Percentiles rank a stretch among this genome's conserved stretches.
Evolutionary conservation across 2,113 vertebrate genomes (phyloP).

Genomic region (Equus quagga): DNA sequence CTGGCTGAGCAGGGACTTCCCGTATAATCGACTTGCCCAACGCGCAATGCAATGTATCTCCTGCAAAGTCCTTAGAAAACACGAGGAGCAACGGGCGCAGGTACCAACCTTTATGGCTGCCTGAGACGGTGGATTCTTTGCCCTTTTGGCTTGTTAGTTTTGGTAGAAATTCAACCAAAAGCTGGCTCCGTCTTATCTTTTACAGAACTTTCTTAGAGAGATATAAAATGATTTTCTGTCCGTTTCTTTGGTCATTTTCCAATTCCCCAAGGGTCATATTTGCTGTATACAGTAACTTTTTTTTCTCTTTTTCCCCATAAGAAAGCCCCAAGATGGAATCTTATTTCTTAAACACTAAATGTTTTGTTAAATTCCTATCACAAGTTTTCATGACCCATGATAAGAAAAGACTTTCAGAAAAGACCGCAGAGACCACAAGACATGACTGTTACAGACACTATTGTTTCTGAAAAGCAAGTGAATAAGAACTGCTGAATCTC

Average conservation of each 20-base stretch:
- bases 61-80: not conserved
- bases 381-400: not conserved
- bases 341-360: constrained; percentile 41
- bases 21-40: no score
- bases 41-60: not conserved
- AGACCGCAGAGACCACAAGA: not conserved
- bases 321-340: not conserved
- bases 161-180: not conserved
- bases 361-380: constrained; percentile 35
- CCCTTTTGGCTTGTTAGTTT: not conserved
- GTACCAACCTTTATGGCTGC: not conserved
- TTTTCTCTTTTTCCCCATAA: not conserved
- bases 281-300: not conserved
- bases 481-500: not conserved
- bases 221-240: not conserved
- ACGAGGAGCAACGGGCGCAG: not conserved
- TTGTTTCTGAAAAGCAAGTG: not conserved
- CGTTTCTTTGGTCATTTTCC: constrained; percentile 7
- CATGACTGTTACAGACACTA: not conserved
- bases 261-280: not conserved
- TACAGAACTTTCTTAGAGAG: not conserved
- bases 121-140: not conserved
- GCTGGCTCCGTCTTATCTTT: not conserved
- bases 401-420: constrained; percentile 35
- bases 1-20: not conserved